A percentile compares a stretch with the other conserved stretches of the same genome.
These are phyloP conservation scores for Acleris sparsana DNA, from an alignment of 2,888 invertebrate genomes.

Conservation along the genomic window DNA sequence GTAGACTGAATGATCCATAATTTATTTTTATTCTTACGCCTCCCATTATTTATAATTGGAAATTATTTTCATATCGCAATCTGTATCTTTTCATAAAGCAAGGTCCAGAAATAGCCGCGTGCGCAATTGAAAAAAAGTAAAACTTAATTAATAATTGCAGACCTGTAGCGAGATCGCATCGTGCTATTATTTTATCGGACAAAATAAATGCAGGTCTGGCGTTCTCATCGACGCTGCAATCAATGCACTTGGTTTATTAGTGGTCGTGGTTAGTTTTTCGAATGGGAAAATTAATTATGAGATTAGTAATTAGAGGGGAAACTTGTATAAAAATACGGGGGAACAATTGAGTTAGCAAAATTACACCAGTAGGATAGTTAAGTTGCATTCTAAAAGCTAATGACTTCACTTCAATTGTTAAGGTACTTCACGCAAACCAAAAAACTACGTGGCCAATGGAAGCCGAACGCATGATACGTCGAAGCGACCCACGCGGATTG, in stretches of 20 bases:
- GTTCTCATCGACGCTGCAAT: slow-evolving; percentile 17
- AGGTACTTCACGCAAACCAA: too few species aligned
- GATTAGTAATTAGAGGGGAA: background rate
- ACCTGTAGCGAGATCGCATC: slow-evolving; percentile 18
- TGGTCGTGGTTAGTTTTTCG: slow-evolving; percentile 18
- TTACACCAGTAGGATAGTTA: too few species aligned
- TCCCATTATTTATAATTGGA: too few species aligned
- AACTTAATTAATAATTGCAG: slow-evolving; percentile 28
- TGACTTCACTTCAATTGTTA: too few species aligned
- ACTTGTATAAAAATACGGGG: too few species aligned
- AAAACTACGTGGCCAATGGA: too few species aligned
- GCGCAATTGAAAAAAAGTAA: slow-evolving; percentile 16
- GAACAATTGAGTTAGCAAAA: too few species aligned
- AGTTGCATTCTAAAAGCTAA: too few species aligned
- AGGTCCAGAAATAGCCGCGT: slow-evolving; percentile 12
- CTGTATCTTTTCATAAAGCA: slow-evolving; percentile 1
- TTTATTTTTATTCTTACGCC: too few species aligned
- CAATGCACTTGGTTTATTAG: slow-evolving; percentile 12
- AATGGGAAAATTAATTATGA: slow-evolving; percentile 14
- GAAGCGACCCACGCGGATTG: too few species aligned
- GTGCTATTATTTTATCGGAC: slow-evolving; percentile 14
- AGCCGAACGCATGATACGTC: too few species aligned
- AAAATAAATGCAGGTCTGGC: slow-evolving; percentile 9
- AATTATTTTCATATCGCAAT: background rate
- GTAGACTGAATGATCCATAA: too few species aligned